Percentiles rank a stretch among this genome's conserved stretches.
phyloP scores from a whole-genome alignment of 2,797 vertebrate species.

The Sus cebifrons region DNA sequence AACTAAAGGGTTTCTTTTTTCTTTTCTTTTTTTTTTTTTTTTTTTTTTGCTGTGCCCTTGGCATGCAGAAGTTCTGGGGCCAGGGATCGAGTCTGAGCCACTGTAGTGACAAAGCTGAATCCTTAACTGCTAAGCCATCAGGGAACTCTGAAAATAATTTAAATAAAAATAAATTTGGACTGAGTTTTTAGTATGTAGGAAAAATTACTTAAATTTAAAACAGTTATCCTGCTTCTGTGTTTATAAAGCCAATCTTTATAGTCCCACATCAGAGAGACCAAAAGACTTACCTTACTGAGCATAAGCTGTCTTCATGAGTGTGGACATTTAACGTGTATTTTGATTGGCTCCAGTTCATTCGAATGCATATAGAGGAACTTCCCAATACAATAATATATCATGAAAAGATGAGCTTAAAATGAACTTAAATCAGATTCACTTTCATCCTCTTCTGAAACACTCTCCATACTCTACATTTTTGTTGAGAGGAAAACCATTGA shows the following conservation, averaged over 20 bases:
- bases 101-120: too few species aligned
- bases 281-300: background rate
- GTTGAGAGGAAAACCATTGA: slow-evolving; percentile 4
- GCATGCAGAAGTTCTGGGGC: too few species aligned
- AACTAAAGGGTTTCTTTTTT: too few species aligned
- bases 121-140: too few species aligned
- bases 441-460: background rate
- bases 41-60: too few species aligned
- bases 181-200: slow-evolving; percentile 20
- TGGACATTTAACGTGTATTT: slow-evolving; percentile 1
- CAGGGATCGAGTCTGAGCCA: too few species aligned
- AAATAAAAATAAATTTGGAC: slow-evolving; percentile 42
- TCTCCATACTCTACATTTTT: background rate
- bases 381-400: background rate
- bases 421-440: background rate
- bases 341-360: background rate
- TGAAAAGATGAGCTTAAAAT: slow-evolving; percentile 30
- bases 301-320: background rate
- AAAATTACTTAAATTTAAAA: slow-evolving; percentile 15
- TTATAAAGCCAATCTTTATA: background rate
- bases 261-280: background rate
- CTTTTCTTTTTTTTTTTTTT: too few species aligned
- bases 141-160: background rate
- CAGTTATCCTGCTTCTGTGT: background rate
- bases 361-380: background rate